These are phyloP conservation scores for Malurus leucopterus DNA, from an alignment of 2,797 vertebrate genomes.

Conservation along the genomic window DNA sequence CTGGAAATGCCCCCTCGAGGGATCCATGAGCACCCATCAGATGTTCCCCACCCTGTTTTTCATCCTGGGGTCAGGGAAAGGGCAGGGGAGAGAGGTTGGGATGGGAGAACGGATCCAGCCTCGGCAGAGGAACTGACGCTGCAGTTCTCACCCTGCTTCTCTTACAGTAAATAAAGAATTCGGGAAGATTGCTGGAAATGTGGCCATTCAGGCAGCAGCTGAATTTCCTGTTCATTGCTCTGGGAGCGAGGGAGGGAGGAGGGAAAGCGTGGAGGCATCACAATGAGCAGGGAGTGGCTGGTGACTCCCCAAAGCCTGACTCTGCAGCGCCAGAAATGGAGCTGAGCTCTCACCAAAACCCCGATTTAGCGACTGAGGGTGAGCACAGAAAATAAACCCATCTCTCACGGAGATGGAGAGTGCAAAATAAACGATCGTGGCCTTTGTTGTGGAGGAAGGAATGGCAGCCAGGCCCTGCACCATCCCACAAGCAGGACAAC, in stretches of 20 bases:
- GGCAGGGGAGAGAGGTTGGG: background rate
- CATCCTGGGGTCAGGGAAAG: background rate
- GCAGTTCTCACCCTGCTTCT: background rate
- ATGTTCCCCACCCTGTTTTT: background rate
- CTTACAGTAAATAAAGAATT: conserved; percentile 40
- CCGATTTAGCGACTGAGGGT: background rate
- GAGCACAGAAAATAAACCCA: background rate
- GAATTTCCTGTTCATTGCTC: conserved; percentile 8
- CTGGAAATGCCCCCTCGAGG: background rate
- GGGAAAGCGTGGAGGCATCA: background rate
- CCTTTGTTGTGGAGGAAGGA: no score
- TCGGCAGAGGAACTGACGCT: background rate
- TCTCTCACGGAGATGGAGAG: background rate
- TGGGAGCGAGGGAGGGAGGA: background rate
- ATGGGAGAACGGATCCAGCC: background rate
- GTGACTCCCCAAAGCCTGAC: background rate
- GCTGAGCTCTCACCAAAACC: background rate
- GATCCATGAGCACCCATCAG: background rate
- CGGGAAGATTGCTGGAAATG: conserved; percentile 34
- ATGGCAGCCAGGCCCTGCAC: no score
- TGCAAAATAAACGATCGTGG: background rate
- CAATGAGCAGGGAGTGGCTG: conserved; percentile 6
- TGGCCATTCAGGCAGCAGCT: conserved; percentile 45
- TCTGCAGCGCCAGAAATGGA: background rate
- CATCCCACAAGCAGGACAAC: no score